Evolutionary conservation across 2,113 vertebrate genomes (phyloP), one percentile per base, ranked within the genome.

Genomic region (Tonatia bakeri): DNA sequence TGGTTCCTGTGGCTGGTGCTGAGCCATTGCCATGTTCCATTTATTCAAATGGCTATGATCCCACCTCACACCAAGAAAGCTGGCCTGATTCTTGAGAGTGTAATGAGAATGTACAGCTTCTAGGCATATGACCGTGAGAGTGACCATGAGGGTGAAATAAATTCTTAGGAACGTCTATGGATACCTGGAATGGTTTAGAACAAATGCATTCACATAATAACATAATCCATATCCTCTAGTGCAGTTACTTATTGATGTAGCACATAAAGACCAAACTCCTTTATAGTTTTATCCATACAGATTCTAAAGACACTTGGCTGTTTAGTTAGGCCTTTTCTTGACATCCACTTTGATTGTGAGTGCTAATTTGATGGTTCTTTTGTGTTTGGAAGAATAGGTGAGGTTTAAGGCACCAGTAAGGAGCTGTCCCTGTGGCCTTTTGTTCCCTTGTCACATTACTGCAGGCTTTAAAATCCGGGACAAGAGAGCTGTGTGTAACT

Each of bases 11-110:
- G 91, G 87, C 70, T 52, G 38, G 50, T 38, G 3, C 76, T 95
- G 92, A 94, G 33, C 33, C 7, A 4, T 45, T 43, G 87, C 76
- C 84, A 61, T 31, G 50, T 95, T 83, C 87, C 95, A n/a, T 76
- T 95, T 97, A 93, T 84, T 94, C 87, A 81, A 88, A 22, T 2
- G 77, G n/a, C 33, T 54, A 0, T 52, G 40, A 91, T 77, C 61
- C 70, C 45, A n/a, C 20, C 26, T 15, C 28, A 6, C 38, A 82
- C 77, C 72, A 36, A 61, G 52, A 54, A 33, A 76, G 11, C 61
- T 52, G 59, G 54, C 38, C 65, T 69, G 9, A 61, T 54, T 64
- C 73, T 20, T 5, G 82, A 64, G 56, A 45, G 16, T 36, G 13
- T 33, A 64, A 64, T 12, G 76, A 85, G 36, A 85, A 94, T 10